A percentile compares a stretch with the other conserved stretches of the same genome.
Conservation (phyloP, 2,888 invertebrate genomes). For the Notocelia uddmanniana region DNA sequence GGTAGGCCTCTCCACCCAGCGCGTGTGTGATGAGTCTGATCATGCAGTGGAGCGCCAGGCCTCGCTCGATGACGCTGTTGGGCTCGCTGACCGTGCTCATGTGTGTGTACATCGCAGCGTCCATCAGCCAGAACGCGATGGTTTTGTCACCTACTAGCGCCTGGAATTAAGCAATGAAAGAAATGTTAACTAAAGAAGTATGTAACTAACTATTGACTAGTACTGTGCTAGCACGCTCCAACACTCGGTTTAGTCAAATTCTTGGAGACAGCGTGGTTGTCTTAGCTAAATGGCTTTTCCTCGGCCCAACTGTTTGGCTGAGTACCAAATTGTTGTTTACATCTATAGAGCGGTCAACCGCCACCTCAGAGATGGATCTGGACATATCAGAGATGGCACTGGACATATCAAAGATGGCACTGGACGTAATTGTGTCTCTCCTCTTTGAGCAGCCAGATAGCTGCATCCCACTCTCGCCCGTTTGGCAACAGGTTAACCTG, state of each 20-base stretch:
- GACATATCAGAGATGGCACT: too few species aligned
- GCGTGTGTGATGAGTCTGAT: slow-evolving; percentile 97
- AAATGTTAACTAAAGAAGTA: neutral
- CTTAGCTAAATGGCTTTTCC: neutral
- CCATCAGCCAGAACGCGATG: slow-evolving; percentile 99
- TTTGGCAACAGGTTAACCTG: too few species aligned
- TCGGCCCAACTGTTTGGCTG: too few species aligned
- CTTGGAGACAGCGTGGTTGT: neutral
- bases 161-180: slow-evolving; percentile 58
- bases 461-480: too few species aligned
- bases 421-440: too few species aligned
- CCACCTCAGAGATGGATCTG: too few species aligned
- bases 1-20: slow-evolving; percentile 98
- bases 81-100: slow-evolving; percentile 93
- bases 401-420: too few species aligned
- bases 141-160: slow-evolving; percentile 99
- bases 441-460: too few species aligned
- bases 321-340: too few species aligned
- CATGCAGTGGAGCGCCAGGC: slow-evolving; percentile 98
- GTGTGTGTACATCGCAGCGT: slow-evolving; percentile 98
- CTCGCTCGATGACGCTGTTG: slow-evolving; percentile 93
- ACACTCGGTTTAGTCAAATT: neutral
- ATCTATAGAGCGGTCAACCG: too few species aligned
- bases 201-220: too few species aligned
- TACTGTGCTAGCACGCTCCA: too few species aligned